Percentiles rank a stretch among this genome's conserved stretches.
These are phyloP conservation scores for Limnothrissa miodon DNA, from an alignment of 2,113 vertebrate genomes.

Conservation along the genomic window DNA sequence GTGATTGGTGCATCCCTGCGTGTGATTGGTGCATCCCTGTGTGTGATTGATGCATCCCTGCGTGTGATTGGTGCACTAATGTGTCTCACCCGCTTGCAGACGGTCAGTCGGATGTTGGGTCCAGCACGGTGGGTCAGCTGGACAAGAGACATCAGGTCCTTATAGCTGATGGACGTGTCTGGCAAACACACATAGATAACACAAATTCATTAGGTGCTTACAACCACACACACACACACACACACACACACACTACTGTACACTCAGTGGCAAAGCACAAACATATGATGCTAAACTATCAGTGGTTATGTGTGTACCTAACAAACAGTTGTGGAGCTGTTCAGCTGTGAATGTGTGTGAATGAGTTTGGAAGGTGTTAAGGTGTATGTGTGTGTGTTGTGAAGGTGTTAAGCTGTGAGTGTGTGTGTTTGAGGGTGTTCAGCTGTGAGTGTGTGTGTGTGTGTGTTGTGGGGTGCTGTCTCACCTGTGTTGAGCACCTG, in stretches of 20 bases:
- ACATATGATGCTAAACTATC: no score
- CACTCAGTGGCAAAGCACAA: neutral
- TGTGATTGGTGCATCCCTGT: neutral
- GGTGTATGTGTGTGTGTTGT: neutral
- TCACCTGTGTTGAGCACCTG: conserved; percentile 89
- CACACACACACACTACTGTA: neutral
- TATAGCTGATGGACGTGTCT: conserved; percentile 91
- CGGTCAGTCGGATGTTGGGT: conserved; percentile 79
- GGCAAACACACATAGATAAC: conserved; percentile 23
- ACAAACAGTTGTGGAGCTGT: neutral
- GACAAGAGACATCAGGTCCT: conserved; percentile 89
- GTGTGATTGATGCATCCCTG: neutral
- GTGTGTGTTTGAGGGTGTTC: neutral
- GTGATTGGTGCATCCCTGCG: neutral
- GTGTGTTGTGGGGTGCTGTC: conserved; percentile 15
- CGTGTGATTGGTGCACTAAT: neutral
- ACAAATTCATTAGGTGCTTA: neutral
- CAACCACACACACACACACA: conserved; percentile 19
- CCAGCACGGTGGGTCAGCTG: conserved; percentile 85
- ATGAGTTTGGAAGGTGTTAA: neutral
- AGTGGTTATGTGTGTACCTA: no score
- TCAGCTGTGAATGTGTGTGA: neutral
- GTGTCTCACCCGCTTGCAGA: conserved; percentile 89
- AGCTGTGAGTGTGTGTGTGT: neutral
- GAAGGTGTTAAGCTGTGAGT: neutral